Evolutionary conservation across 2,113 vertebrate genomes (phyloP).

Genomic region (Hippolais icterina): DNA sequence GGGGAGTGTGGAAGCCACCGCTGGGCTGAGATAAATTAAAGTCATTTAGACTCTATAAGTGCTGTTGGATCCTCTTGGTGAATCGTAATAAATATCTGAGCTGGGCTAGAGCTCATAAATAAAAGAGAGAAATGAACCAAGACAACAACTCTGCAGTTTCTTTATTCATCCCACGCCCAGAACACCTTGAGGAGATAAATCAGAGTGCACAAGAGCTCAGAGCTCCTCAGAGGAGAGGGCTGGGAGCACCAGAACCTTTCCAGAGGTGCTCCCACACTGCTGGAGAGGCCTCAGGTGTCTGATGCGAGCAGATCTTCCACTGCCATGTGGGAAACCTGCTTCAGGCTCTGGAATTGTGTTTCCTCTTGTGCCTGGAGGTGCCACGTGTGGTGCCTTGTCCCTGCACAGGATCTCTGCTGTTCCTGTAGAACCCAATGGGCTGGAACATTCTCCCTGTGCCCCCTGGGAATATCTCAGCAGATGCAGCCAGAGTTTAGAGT

Average conservation of each 20-base stretch:
- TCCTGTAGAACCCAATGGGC: not conserved
- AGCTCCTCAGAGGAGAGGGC: not conserved
- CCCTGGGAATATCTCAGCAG: not conserved
- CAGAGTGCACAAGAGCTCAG: not conserved
- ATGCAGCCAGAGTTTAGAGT: not conserved
- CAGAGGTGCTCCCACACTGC: not conserved
- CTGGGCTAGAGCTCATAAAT: not conserved
- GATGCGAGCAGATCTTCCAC: not conserved
- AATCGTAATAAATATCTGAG: not conserved
- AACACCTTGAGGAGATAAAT: not conserved
- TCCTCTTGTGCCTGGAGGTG: not conserved
- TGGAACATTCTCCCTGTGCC: not conserved
- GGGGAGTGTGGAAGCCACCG: fast-evolving
- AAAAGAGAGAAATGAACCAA: not conserved
- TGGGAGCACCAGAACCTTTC: not conserved
- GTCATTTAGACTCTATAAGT: not conserved
- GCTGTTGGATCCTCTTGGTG: not conserved
- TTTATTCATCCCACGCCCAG: not conserved
- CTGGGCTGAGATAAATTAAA: not conserved
- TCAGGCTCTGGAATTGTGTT: not conserved
- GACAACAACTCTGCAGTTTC: not conserved
- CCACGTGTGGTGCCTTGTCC: fast-evolving
- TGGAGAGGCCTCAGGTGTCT: not conserved
- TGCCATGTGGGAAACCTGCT: not conserved
- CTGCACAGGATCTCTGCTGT: fast-evolving